phyloP scores from a whole-genome alignment of 2,113 vertebrate genomes.

The human region DNA sequence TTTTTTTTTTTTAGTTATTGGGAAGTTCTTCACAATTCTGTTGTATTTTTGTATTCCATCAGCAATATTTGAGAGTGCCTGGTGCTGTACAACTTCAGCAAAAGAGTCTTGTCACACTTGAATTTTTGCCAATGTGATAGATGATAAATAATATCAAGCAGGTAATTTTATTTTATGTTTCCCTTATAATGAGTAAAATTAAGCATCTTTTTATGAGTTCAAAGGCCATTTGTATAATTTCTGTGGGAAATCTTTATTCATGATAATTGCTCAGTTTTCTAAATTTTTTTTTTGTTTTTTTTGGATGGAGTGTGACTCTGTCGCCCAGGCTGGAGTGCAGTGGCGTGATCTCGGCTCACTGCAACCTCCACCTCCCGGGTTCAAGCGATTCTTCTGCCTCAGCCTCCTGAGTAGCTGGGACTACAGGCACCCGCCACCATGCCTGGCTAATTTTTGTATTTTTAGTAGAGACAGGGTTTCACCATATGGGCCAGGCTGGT shows the following conservation, averaged over 20 bases:
- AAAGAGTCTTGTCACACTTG: not conserved
- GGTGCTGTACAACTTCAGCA: not conserved
- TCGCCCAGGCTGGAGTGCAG: too few species aligned
- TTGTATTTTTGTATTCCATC: not conserved
- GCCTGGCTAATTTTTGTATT: too few species aligned
- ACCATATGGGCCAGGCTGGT: too few species aligned
- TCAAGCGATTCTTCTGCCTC: too few species aligned
- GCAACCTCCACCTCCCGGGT: too few species aligned
- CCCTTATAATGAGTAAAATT: not conserved
- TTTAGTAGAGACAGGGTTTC: too few species aligned
- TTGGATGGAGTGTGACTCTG: too few species aligned
- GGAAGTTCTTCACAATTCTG: not conserved
- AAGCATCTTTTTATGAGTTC: not conserved
- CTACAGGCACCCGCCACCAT: too few species aligned
- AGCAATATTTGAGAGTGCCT: not conserved
- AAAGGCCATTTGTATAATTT: not conserved
- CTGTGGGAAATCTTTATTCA: not conserved
- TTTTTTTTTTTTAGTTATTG: not conserved
- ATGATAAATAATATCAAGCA: not conserved
- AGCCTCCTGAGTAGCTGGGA: too few species aligned
- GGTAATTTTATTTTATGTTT: not conserved
- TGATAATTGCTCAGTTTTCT: not conserved
- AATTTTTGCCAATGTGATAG: not conserved
- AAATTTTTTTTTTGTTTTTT: not conserved
- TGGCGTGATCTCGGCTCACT: too few species aligned